Conservation (phyloP, 2,797 vertebrate genomes). For the Salarias fasciatus region DNA sequence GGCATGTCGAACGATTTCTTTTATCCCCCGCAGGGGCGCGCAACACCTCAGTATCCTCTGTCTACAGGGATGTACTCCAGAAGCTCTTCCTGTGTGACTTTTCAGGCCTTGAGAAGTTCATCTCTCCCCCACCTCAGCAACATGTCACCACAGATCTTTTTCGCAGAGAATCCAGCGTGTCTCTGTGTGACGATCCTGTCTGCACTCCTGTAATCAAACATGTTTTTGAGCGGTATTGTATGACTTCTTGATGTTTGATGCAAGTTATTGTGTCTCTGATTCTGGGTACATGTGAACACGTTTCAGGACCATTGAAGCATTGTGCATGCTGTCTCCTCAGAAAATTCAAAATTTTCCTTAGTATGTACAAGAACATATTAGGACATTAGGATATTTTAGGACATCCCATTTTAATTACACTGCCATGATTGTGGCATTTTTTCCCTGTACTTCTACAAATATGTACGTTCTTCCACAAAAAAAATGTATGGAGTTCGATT, state of each 20-base stretch:
- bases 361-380: too few species aligned
- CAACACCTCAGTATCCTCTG: slow-evolving; percentile 82
- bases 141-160: slow-evolving; percentile 91
- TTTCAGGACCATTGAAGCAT: too few species aligned
- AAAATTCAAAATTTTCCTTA: too few species aligned
- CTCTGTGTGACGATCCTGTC: slow-evolving; percentile 91
- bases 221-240: slow-evolving; percentile 88
- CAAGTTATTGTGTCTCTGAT: too few species aligned
- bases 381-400: too few species aligned
- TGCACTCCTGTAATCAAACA: slow-evolving; percentile 89
- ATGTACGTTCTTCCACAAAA: too few species aligned
- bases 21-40: slow-evolving; percentile 80
- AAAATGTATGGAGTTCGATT: too few species aligned
- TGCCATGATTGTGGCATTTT: too few species aligned
- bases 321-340: too few species aligned
- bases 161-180: slow-evolving; percentile 91
- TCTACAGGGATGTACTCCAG: slow-evolving; percentile 91
- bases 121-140: slow-evolving; percentile 85
- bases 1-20: slow-evolving; percentile 92
- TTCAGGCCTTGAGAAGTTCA: slow-evolving; percentile 91
- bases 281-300: too few species aligned
- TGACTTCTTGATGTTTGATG: not conserved
- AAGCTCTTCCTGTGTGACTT: slow-evolving; percentile 93
- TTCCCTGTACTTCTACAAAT: too few species aligned
- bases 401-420: too few species aligned